These are phyloP conservation scores for Tigriopus californicus DNA, from an alignment of 2,888 invertebrate genomes.

Conservation along the genomic window DNA sequence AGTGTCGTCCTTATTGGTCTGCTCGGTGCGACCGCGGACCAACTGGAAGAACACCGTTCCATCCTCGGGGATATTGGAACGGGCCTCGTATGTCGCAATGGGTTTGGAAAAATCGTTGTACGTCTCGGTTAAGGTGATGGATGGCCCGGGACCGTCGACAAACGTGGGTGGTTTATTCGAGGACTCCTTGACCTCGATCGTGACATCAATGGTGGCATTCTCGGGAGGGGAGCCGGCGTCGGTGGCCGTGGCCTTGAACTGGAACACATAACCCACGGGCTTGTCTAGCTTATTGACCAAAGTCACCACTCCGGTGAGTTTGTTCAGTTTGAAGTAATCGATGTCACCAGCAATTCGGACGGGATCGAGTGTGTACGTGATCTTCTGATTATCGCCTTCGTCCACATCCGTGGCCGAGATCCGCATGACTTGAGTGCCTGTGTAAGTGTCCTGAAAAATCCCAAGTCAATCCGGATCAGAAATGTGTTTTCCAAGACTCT, in stretches of 20 bases:
- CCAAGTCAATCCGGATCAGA: no score
- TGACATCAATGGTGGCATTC: slow-evolving; percentile 51
- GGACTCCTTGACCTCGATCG: slow-evolving; percentile 67
- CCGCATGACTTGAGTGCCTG: slow-evolving; percentile 56
- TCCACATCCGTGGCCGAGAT: slow-evolving; percentile 87
- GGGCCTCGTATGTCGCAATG: slow-evolving; percentile 48
- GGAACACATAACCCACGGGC: slow-evolving; percentile 42
- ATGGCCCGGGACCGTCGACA: slow-evolving; percentile 30
- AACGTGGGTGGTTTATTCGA: slow-evolving; percentile 65
- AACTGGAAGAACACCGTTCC: slow-evolving; percentile 56
- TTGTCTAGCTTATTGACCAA: slow-evolving; percentile 35
- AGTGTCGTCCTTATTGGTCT: slow-evolving; percentile 61
- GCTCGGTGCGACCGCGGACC: slow-evolving; percentile 60
- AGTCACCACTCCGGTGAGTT: slow-evolving; percentile 61
- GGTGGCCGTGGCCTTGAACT: slow-evolving; percentile 51
- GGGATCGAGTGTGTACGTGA: slow-evolving; percentile 41
- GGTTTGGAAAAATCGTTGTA: slow-evolving; percentile 47
- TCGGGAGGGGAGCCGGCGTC: slow-evolving; percentile 49
- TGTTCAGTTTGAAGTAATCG: slow-evolving; percentile 59
- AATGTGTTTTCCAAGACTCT: no score
- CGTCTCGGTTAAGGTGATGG: slow-evolving; percentile 47
- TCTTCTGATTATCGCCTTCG: slow-evolving; percentile 73
- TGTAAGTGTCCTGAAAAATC: slow-evolving; percentile 43
- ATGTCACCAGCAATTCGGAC: slow-evolving; percentile 25
- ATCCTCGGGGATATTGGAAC: slow-evolving; percentile 36